Conservation (phyloP, 2,888 invertebrate genomes). For the Tribolium freemani region DNA sequence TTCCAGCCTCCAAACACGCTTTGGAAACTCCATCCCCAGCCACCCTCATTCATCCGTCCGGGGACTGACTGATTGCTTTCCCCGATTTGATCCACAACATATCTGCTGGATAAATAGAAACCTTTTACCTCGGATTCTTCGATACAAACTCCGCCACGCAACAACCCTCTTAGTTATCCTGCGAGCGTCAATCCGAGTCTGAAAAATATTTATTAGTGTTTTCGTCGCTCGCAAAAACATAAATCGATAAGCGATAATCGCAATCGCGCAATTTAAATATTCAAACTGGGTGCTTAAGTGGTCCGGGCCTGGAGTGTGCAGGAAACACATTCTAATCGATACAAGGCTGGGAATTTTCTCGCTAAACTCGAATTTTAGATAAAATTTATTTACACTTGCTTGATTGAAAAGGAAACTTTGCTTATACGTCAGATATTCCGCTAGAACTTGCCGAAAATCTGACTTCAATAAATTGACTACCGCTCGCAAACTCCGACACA, state of each 20-base stretch:
- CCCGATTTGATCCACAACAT: constrained; percentile 65
- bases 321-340: constrained; percentile 34
- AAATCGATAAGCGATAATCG: constrained; percentile 35
- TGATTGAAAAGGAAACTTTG: constrained; percentile 42
- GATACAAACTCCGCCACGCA: constrained; percentile 41
- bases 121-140: constrained; percentile 50
- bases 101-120: constrained; percentile 66
- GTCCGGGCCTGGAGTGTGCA: constrained; percentile 28
- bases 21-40: constrained; percentile 43
- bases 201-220: constrained; percentile 39
- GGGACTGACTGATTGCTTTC: constrained; percentile 64
- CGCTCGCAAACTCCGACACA: constrained; percentile 18
- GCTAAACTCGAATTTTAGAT: constrained; percentile 28
- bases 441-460: constrained; percentile 34
- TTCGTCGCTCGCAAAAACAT: neutral
- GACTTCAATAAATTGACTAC: constrained; percentile 39
- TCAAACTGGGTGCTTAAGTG: constrained; percentile 28
- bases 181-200: constrained; percentile 29
- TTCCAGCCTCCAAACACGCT: constrained; percentile 44
- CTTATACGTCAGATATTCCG: constrained; percentile 35
- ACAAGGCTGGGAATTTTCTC: constrained; percentile 25
- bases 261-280: constrained; percentile 30
- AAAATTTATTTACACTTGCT: constrained; percentile 44
- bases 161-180: constrained; percentile 37
- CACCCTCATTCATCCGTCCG: constrained; percentile 42